Conservation (phyloP, 2,888 invertebrate genomes). For the Leptopilina drosophilae region DNA sequence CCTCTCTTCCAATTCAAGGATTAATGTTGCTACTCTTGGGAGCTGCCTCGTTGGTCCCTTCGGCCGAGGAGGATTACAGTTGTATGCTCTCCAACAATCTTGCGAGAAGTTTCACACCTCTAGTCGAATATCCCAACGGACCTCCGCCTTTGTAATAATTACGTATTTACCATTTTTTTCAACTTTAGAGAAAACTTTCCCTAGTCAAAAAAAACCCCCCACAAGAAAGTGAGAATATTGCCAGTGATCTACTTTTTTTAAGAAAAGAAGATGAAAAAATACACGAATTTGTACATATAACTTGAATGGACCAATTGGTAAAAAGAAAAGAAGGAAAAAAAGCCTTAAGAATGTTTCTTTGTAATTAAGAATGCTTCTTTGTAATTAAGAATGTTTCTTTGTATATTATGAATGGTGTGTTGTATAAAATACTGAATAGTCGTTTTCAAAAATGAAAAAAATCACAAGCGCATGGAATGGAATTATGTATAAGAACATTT, state of each 20-base stretch:
- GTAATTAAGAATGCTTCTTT: constrained; percentile 55
- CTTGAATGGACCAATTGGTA: constrained; percentile 59
- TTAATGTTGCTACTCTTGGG: constrained; percentile 94
- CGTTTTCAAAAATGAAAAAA: background rate
- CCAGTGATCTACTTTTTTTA: constrained; percentile 54
- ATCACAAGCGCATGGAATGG: constrained; percentile 35
- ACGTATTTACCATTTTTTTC: background rate
- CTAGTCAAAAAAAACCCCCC: constrained; percentile 17
- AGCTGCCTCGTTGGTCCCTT: constrained; percentile 94
- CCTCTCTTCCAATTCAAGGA: constrained; percentile 96
- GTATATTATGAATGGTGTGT: constrained; percentile 57
- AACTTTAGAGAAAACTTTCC: background rate
- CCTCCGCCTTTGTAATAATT: constrained; percentile 90
- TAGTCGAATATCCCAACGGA: constrained; percentile 93
- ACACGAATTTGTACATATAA: constrained; percentile 60
- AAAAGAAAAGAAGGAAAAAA: constrained; percentile 47
- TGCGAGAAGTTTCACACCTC: constrained; percentile 90
- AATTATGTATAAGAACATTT: constrained; percentile 41
- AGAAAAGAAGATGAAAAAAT: constrained; percentile 41
- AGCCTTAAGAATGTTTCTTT: constrained; percentile 54
- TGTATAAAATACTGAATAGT: background rate
- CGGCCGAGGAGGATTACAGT: constrained; percentile 90
- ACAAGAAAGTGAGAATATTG: background rate
- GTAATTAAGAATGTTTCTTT: constrained; percentile 45
- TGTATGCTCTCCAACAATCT: constrained; percentile 92